Percentiles rank a stretch among this genome's conserved stretches.
Conservation (phyloP, 2,888 invertebrate genomes). For the Drosophila anceps region DNA sequence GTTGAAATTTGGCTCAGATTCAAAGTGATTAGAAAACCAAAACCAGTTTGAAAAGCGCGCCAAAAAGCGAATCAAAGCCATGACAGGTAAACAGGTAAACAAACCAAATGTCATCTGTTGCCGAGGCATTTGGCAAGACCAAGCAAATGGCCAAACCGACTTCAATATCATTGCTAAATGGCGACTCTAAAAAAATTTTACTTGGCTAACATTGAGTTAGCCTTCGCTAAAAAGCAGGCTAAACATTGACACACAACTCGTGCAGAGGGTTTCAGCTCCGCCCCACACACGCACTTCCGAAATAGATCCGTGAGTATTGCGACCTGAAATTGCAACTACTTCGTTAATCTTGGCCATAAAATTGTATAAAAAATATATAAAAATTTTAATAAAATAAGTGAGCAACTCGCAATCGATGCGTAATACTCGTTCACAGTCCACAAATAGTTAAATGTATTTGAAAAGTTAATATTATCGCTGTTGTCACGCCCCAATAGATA, state of each 20-base stretch:
- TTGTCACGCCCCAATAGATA: background rate
- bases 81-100: slow-evolving; percentile 5
- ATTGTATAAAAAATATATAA: background rate
- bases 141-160: slow-evolving; percentile 3
- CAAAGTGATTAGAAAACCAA: slow-evolving; percentile 7
- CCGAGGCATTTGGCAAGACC: no score
- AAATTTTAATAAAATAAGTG: no score
- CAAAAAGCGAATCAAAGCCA: slow-evolving; percentile 26
- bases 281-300: background rate
- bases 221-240: background rate
- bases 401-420: no score
- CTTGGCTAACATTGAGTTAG: slow-evolving; percentile 9
- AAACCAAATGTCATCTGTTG: no score
- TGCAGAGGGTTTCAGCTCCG: background rate
- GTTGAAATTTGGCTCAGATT: slow-evolving; percentile 39
- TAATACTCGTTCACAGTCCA: background rate
- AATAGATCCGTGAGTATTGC: background rate
- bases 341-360: background rate
- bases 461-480: background rate
- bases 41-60: slow-evolving; percentile 57
- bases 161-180: slow-evolving; percentile 21
- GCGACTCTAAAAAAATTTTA: background rate
- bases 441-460: background rate
- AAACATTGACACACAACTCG: background rate
- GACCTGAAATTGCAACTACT: no score